Evolutionary conservation across 2,113 vertebrate species (phyloP).

Genomic region (Microcebus griseorufus): DNA sequence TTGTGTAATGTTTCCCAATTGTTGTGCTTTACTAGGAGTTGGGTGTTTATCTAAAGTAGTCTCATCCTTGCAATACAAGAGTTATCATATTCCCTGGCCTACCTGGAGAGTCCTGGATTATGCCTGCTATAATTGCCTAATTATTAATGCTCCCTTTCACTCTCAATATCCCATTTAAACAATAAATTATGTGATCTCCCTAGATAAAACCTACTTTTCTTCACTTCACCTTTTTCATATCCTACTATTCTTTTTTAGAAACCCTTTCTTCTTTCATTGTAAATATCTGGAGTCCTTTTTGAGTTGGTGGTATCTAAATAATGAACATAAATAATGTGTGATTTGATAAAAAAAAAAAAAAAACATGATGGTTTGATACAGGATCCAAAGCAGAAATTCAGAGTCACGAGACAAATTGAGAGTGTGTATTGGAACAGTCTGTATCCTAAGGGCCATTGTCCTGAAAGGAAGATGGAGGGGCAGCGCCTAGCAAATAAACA

Average conservation of each 20-base stretch:
- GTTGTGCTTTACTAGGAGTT: background rate
- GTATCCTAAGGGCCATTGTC: fast-evolving
- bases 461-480: background rate
- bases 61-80: background rate
- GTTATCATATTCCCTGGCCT: background rate
- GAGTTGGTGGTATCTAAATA: background rate
- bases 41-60: background rate
- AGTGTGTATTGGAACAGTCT: background rate
- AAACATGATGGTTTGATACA: background rate
- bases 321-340: background rate
- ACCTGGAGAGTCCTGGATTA: background rate
- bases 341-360: background rate
- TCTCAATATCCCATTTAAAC: background rate
- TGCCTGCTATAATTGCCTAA: background rate
- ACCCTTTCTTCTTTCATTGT: background rate
- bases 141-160: background rate
- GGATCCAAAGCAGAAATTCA: background rate
- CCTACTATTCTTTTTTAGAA: background rate
- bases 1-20: background rate
- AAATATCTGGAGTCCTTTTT: background rate
- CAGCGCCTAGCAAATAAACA: background rate
- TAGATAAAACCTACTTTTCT: background rate
- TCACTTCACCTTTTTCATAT: background rate
- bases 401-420: background rate
- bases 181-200: background rate